Conservation (phyloP, 2,888 invertebrate genomes). For the Drosophila merina region DNA sequence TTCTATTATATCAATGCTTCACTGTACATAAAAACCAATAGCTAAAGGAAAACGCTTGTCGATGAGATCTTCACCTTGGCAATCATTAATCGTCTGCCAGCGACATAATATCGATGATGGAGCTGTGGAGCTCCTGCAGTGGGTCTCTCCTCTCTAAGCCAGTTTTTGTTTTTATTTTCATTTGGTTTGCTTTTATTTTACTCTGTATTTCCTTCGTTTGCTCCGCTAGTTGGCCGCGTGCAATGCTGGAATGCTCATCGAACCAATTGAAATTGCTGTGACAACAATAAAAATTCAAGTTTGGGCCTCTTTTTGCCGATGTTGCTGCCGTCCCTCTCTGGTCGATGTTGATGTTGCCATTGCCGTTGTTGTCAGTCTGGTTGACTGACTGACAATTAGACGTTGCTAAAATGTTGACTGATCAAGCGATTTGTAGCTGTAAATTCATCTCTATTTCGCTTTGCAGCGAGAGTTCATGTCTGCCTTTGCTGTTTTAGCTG, state of each 20-base stretch:
- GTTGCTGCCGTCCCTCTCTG: constrained; percentile 1
- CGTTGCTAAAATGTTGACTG: constrained; percentile 79
- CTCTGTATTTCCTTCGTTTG: constrained; percentile 36
- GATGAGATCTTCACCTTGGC: constrained; percentile 83
- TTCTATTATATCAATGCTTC: background rate
- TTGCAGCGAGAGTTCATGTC: constrained; percentile 62
- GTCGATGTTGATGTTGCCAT: background rate
- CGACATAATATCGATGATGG: constrained; percentile 83
- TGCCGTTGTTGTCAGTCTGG: constrained; percentile 39
- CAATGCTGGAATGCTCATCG: constrained; percentile 81
- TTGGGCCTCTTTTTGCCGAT: constrained; percentile 62
- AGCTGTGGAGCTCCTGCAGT: constrained; percentile 47
- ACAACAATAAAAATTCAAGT: constrained; percentile 83
- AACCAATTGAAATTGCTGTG: constrained; percentile 83
- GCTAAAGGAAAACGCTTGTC: constrained; percentile 51
- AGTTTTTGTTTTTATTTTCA: constrained; percentile 34
- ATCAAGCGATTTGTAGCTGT: constrained; percentile 83
- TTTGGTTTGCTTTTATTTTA: constrained; percentile 35
- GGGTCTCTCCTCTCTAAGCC: constrained; percentile 38
- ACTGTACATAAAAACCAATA: constrained; percentile 16
- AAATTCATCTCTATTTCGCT: constrained; percentile 79
- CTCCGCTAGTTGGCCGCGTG: constrained; percentile 74
- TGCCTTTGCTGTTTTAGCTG: constrained; percentile 40
- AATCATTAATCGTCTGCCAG: constrained; percentile 82
- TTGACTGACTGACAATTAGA: constrained; percentile 79